A percentile compares a stretch with the other conserved stretches of the same genome.
These are phyloP conservation scores for Xestia sexstrigata DNA, from an alignment of 2,888 invertebrate species.

Conservation along the genomic window DNA sequence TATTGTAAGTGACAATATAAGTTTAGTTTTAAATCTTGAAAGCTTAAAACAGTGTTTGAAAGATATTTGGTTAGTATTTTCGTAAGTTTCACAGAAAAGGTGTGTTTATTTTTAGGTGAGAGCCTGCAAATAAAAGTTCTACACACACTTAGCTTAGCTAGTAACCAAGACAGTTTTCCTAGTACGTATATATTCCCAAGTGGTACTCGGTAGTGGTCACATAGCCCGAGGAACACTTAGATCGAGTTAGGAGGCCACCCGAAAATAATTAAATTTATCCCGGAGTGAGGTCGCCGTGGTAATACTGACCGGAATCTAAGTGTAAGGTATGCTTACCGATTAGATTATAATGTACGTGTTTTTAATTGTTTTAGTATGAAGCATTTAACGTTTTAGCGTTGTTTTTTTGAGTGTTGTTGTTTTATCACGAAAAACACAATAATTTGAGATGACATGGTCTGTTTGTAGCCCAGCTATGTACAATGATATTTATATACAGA, in stretches of 20 bases:
- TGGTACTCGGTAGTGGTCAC: conserved; percentile 61
- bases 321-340: conserved; percentile 31
- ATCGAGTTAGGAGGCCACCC: conserved; percentile 69
- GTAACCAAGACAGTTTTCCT: conserved; percentile 37
- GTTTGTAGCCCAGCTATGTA: no score
- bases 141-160: conserved; percentile 1
- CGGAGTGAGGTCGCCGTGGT: conserved; percentile 57
- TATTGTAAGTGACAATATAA: no score
- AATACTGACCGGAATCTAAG: conserved; percentile 57
- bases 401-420: background rate
- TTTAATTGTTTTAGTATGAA: conserved; percentile 33
- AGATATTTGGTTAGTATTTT: background rate
- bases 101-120: background rate
- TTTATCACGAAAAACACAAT: no score
- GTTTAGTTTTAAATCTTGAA: no score
- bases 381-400: background rate
- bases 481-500: no score
- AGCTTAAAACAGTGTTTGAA: no score
- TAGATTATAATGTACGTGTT: conserved; percentile 38
- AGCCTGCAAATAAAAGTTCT: background rate
- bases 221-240: conserved; percentile 67
- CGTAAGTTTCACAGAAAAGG: background rate
- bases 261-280: conserved; percentile 74
- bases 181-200: conserved; percentile 38
- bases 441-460: no score